Base-by-base conservation (phyloP, 2,797 vertebrate species). In the Sebastes itinus region DNA sequence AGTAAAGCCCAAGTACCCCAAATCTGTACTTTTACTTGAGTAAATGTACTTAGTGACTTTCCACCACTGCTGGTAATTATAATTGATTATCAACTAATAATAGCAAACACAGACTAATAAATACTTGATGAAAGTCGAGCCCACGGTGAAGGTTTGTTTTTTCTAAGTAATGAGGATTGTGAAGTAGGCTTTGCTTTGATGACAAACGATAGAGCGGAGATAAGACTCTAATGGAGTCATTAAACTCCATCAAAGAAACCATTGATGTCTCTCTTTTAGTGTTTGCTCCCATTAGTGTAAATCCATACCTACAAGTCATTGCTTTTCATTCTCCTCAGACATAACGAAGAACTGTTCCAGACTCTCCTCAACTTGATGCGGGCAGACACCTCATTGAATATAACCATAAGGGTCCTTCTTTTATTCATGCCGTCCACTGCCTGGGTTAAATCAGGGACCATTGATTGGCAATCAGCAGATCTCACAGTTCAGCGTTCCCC, bases 401-500 rank as follows among this genome's bases (percentile, higher is more conserved):
- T 35, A 82, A 89, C 87, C 80, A 75, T 62, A 78, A 90, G 74
- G 75, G 79, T 56, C 63, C 62, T 91, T 92, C 81, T 91, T 90
- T 91, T 94, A 92, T 92, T 93, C 91, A 92, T 92, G 89, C 72
- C 22, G 80, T 90, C 88, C 82, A 74, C 84, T 72, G 85, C 81
- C 86, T 72, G 82, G 82, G 84, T 91, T 88, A 91, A 93, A 94
- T 90, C 92, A 91, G 88, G 82, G 70, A 87, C 89, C 86, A 92
- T 92, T 94, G 94, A 95, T 94, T 93, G 91, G 89, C 91, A 94
- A 92, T 93, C 93, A 92, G 91, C 82, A 88, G 81, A 91, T 89
- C 86, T 88, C 86, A 72, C 87, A 86, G 84, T 87, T 89, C 84
- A 78, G 67, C 46, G 13, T 86, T 75, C 64, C 73, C 72, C 67